Percentiles rank a stretch among this genome's conserved stretches.
These are phyloP conservation scores for Lepidochitona cinerea DNA, from an alignment of 2,888 invertebrate species.

Conservation along the genomic window DNA sequence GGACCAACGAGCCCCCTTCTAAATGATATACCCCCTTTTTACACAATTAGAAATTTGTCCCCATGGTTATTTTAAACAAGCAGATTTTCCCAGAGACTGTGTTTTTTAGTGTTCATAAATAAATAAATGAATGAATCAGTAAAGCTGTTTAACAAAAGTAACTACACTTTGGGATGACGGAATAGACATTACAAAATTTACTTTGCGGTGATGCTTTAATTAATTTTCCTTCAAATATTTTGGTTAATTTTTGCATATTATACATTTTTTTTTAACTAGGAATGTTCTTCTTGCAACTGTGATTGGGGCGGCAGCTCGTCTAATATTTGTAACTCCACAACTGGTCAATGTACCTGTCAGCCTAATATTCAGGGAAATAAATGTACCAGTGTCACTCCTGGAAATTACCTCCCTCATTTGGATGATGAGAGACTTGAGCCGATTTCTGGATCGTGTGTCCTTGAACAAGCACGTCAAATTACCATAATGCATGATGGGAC, in stretches of 20 bases:
- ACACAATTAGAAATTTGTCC: too few relatives aligned
- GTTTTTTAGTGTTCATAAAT: too few relatives aligned
- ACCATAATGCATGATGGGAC: background rate
- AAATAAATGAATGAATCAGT: too few relatives aligned
- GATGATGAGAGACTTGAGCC: background rate
- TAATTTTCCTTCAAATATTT: too few relatives aligned
- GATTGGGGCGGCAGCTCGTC: constrained; percentile 94
- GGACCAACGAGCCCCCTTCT: too few relatives aligned
- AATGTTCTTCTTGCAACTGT: constrained; percentile 85
- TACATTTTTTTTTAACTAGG: constrained; percentile 7
- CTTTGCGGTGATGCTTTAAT: too few relatives aligned
- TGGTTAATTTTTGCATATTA: background rate
- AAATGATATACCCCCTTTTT: too few relatives aligned
- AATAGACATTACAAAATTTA: too few relatives aligned
- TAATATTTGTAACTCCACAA: constrained; percentile 83
- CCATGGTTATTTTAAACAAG: too few relatives aligned
- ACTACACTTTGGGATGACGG: too few relatives aligned
- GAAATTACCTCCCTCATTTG: background rate
- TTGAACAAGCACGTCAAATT: background rate
- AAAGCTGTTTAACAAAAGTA: too few relatives aligned
- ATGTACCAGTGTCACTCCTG: background rate
- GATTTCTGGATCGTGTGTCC: background rate
- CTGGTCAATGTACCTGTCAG: constrained; percentile 92
- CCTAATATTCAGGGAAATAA: constrained; percentile 83
- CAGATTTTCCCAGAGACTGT: too few relatives aligned